phyloP scores from a whole-genome alignment of 2,113 vertebrate species.

The Engraulis encrasicolus region DNA sequence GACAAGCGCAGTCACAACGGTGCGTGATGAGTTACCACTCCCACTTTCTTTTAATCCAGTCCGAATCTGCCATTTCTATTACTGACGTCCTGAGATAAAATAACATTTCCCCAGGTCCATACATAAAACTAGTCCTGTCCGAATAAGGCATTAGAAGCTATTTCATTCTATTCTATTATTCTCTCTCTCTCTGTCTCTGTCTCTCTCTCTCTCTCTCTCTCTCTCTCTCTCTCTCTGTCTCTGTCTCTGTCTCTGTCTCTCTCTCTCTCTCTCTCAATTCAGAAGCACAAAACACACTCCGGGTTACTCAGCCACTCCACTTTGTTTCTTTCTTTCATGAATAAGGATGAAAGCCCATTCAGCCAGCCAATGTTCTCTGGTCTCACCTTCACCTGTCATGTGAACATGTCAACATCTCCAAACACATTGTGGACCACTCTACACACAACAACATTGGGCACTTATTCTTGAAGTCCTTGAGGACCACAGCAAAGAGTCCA shows the following conservation, averaged over 20 bases:
- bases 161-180: no score
- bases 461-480: not conserved
- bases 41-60: no score
- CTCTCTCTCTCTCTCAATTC: not conserved
- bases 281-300: not conserved
- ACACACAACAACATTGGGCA: not conserved
- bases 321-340: not conserved
- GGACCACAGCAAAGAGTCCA: not conserved
- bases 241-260: not conserved
- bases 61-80: no score
- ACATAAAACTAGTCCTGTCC: no score
- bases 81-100: no score
- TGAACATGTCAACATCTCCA: not conserved
- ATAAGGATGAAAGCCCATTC: not conserved
- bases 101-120: no score
- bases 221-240: not conserved
- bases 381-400: conserved; percentile 5
- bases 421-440: not conserved
- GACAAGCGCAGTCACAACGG: no score
- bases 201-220: not conserved
- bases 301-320: not conserved
- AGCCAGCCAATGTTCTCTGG: not conserved
- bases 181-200: no score
- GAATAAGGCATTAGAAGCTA: no score
- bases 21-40: no score